Percentiles rank a stretch among this genome's conserved stretches.
phyloP scores from a whole-genome alignment of 2,888 invertebrate genomes.

The Pecten maximus region DNA sequence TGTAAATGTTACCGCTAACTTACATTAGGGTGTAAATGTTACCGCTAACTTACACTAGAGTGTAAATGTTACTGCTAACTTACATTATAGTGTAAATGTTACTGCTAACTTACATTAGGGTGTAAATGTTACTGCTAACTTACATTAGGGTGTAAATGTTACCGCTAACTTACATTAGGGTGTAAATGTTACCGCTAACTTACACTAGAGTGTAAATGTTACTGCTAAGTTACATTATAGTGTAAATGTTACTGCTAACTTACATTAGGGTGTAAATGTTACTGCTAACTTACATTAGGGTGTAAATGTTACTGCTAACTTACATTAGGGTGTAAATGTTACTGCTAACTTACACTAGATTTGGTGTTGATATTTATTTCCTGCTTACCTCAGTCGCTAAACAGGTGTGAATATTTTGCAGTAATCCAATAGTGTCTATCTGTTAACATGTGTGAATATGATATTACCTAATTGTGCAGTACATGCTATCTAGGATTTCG shows the following conservation, averaged over 20 bases:
- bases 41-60: neutral
- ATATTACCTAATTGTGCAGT: neutral
- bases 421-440: neutral
- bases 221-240: too few species aligned
- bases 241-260: too few species aligned
- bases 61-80: neutral
- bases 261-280: too few species aligned
- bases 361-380: neutral
- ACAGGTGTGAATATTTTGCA: neutral
- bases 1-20: neutral
- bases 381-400: neutral
- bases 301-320: too few species aligned
- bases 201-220: neutral
- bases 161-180: neutral
- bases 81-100: neutral
- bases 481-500: neutral
- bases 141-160: neutral
- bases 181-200: neutral
- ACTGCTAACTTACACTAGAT: constrained; percentile 21
- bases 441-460: neutral
- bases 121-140: neutral
- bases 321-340: neutral
- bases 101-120: neutral
- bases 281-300: too few species aligned
- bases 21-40: neutral